These are phyloP conservation scores for Xiphorhynchus elegans DNA, from an alignment of 2,113 vertebrate genomes.

Conservation along the genomic window DNA sequence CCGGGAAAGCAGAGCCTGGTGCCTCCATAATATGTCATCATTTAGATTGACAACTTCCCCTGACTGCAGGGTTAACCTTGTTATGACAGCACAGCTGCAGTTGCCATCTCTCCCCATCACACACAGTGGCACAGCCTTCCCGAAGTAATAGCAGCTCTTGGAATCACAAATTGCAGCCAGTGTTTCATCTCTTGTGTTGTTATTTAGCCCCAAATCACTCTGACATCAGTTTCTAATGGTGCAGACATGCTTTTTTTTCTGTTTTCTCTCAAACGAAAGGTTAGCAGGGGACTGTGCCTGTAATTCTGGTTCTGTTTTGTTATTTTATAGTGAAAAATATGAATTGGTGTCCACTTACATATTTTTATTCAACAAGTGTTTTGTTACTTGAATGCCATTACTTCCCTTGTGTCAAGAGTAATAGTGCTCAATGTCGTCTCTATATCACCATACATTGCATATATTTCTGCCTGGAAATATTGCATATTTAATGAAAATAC, in stretches of 20 bases:
- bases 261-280: rapidly evolving
- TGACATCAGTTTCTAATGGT: not conserved
- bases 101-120: not conserved
- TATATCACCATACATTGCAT: not conserved
- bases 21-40: not conserved
- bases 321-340: not conserved
- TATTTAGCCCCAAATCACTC: not conserved
- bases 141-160: not conserved
- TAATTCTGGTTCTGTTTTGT: not conserved
- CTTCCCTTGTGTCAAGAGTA: not conserved
- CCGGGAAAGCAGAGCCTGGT: not conserved
- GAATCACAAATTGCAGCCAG: not conserved
- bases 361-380: not conserved
- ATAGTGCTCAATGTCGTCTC: not conserved
- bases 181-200: not conserved
- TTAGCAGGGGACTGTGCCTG: not conserved
- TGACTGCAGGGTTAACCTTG: conserved; percentile 26
- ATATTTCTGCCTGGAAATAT: not conserved
- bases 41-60: conserved; percentile 37
- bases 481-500: not conserved
- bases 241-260: rapidly evolving
- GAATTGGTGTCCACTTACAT: not conserved
- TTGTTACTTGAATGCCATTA: not conserved
- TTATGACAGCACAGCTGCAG: conserved; percentile 51
- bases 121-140: not conserved